Conservation (phyloP, 2,113 vertebrate species). For the Carassius gibelio region DNA sequence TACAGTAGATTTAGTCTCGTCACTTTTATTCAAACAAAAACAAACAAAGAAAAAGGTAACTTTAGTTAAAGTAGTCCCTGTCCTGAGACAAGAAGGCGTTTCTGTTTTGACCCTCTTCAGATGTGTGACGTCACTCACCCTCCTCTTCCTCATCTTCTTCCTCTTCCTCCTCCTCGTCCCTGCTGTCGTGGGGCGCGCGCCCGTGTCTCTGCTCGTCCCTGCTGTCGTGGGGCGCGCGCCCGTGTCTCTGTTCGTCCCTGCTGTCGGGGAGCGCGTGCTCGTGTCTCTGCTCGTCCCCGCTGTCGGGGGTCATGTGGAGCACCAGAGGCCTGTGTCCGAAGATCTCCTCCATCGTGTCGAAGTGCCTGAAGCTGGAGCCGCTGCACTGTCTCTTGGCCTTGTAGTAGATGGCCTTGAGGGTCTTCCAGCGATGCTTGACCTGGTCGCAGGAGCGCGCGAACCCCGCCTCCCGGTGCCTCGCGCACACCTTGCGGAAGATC, state of each 20-base stretch:
- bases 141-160: neutral
- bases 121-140: neutral
- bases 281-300: neutral
- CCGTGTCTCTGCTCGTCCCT: neutral
- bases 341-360: conserved; percentile 30
- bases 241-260: neutral
- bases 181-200: neutral
- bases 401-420: conserved; percentile 31
- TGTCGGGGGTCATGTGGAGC: no score
- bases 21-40: no score
- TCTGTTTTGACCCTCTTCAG: no score
- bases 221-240: neutral
- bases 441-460: conserved; percentile 20
- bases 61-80: no score
- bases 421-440: conserved; percentile 38
- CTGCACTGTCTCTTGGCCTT: neutral
- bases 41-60: no score
- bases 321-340: conserved; percentile 7
- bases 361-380: neutral
- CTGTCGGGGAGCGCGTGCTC: neutral
- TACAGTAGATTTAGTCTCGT: no score
- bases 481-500: conserved; percentile 23
- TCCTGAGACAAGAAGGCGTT: no score
- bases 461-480: neutral
- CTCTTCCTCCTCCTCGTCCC: neutral